These are phyloP conservation scores for Cydia fagiglandana DNA, from an alignment of 1,140 invertebrate genomes.

Conservation along the genomic window DNA sequence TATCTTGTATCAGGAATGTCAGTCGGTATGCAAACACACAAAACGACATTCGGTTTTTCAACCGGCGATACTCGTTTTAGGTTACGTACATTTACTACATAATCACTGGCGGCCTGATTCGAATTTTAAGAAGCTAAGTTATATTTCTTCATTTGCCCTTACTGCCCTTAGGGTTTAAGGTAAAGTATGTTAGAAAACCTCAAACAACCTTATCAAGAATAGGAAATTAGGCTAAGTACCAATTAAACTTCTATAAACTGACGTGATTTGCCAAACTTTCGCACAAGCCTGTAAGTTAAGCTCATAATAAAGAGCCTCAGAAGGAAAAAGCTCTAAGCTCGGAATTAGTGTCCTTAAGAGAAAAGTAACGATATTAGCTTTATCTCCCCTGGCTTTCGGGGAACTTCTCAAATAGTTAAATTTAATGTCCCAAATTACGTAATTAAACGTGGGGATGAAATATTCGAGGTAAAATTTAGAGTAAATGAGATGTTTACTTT, in stretches of 20 bases:
- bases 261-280: background rate
- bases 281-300: constrained; percentile 9
- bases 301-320: background rate
- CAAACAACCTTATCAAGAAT: too few relatives aligned
- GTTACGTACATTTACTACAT: too few relatives aligned
- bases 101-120: too few relatives aligned
- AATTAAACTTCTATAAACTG: background rate
- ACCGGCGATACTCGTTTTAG: too few relatives aligned
- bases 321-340: background rate
- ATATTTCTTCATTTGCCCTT: too few relatives aligned
- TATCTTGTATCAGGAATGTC: too few relatives aligned
- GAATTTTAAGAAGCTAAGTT: too few relatives aligned
- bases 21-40: too few relatives aligned
- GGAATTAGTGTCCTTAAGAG: constrained; percentile 12
- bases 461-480: background rate
- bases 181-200: too few relatives aligned
- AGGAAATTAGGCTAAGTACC: background rate
- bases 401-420: constrained; percentile 18
- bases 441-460: constrained; percentile 15
- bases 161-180: too few relatives aligned
- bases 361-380: constrained; percentile 25
- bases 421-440: constrained; percentile 1
- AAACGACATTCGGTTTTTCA: too few relatives aligned
- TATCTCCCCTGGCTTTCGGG: constrained; percentile 5
- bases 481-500: too few relatives aligned